Conservation (phyloP, 2,113 vertebrate genomes). For the Stigmatopora nigra region DNA sequence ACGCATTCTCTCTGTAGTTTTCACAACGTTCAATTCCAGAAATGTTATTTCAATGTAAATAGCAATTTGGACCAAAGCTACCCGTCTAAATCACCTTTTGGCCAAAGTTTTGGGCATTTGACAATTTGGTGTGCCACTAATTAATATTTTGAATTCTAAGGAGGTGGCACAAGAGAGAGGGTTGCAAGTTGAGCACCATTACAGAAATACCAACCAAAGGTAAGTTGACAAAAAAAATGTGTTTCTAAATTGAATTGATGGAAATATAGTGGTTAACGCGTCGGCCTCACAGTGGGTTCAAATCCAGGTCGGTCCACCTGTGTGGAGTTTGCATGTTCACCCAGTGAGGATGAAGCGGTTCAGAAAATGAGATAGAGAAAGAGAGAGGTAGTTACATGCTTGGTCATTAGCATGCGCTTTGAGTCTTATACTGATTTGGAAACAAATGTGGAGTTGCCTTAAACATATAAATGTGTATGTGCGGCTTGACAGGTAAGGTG, state of each 20-base stretch:
- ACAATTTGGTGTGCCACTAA: no score
- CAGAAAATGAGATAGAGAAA: no score
- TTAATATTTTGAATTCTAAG: no score
- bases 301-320: no score
- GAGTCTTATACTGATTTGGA: neutral
- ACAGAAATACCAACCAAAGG: neutral
- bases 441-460: neutral
- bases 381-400: neutral
- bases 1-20: neutral
- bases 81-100: no score
- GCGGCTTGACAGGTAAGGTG: slow-evolving; percentile 1
- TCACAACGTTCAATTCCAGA: neutral
- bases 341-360: no score
- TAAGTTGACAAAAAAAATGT: neutral
- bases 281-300: no score
- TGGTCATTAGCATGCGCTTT: neutral
- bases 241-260: neutral
- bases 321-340: no score
- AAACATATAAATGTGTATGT: slow-evolving; percentile 11
- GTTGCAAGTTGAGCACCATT: neutral
- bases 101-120: no score
- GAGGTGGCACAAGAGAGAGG: no score
- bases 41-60: no score
- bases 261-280: neutral
- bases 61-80: no score